Base-by-base conservation (phyloP, 2,888 invertebrate genomes). In the Parapristionchus giblindavisi region DNA sequence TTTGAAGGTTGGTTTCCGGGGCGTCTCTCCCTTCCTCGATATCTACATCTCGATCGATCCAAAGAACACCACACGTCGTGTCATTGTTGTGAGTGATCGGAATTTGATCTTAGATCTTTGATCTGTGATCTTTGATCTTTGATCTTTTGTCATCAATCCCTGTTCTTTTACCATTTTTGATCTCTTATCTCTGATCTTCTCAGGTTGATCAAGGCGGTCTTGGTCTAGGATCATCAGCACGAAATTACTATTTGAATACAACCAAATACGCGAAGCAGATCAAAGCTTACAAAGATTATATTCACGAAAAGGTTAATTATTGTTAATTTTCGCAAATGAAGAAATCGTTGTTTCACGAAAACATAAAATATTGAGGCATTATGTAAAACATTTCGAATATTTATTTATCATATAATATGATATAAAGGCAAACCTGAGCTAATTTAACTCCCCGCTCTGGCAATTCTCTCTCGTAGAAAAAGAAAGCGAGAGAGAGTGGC, bases 21-120 rank as follows among this genome's bases (percentile, higher is more conserved):
- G 81, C 29, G 81, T 81, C 38, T 87, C 87, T 43, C 81, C 84
- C 34, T 87, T 87, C 78, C 81, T 86, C 75, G 85, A 87, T 66
- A 75, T 87, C 6, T 87, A 87, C 75, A 84, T 87, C 66, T 84
- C 85, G 32, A 81, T 85, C n/a, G 87, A 87, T 72, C 80, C 84
- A 14, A 84, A 84, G 70, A 85, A 87, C 75, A 85, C 84, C 1
- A 79, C 82, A 0, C 77, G 82, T 32, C 80, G 84, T n/a, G 74
- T 83, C 52, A 60, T 84, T 24, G 77, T 77, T 58, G 79, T 78
- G 52, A 77, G 78, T 32, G 51, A n/a, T 40, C 54, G 27, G 2
- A 17, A 36, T 68, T 56, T 29, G 54, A 40, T 40, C 40, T 75
- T 63, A 14, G 17, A 51, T 66, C 48, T 60, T 48, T 63, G 29